Conservation (phyloP, 1,140 invertebrate species). For the Periplaneta americana region DNA sequence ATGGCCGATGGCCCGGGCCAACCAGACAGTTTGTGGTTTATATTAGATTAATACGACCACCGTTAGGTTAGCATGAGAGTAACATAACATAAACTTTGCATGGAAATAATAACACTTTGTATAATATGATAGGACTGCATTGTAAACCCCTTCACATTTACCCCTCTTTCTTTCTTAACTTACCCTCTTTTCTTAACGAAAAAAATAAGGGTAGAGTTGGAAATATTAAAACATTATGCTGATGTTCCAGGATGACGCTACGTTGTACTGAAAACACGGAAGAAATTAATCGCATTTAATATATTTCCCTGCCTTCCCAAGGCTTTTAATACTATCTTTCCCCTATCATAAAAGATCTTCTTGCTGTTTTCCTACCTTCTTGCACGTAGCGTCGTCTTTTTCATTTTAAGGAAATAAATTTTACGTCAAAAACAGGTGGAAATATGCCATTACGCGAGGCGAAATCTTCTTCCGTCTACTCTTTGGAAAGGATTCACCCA, state of each 20-base stretch:
- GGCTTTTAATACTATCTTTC: too few species aligned
- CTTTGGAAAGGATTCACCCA: background rate
- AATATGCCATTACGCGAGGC: background rate
- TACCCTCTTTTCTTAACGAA: too few species aligned
- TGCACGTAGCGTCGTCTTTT: background rate
- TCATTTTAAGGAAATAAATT: slow-evolving; percentile 10
- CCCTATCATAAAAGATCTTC: slow-evolving; percentile 5
- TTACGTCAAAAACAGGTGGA: slow-evolving; percentile 10
- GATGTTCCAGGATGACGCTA: background rate
- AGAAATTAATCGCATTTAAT: slow-evolving; percentile 17
- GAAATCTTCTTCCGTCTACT: background rate
- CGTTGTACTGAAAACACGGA: background rate
- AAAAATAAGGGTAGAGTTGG: background rate
- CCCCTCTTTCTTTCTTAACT: too few species aligned
- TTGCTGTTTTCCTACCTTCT: background rate
- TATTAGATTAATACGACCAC: background rate
- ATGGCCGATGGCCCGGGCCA: background rate
- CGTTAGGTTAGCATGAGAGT: background rate
- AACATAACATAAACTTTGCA: background rate
- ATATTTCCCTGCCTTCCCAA: background rate
- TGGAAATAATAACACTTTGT: slow-evolving; percentile 1
- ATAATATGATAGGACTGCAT: too few species aligned
- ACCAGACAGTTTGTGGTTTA: background rate
- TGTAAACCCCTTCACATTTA: background rate
- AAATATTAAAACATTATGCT: slow-evolving; percentile 16